Evolutionary conservation across 1,140 invertebrate species (phyloP).

Genomic region (Pissodes strobi): DNA sequence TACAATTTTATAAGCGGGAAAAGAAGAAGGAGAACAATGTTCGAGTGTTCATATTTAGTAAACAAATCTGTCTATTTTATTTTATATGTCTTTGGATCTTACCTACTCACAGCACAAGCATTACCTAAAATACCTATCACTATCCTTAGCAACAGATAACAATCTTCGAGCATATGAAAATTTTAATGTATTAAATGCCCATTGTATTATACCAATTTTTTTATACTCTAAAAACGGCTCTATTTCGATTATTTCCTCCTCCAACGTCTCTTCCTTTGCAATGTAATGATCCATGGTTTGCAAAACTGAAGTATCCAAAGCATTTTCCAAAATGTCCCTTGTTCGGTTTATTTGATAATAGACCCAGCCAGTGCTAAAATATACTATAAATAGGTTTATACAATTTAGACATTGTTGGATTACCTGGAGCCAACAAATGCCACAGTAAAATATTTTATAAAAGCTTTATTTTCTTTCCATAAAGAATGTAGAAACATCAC

Average conservation of each 20-base stretch:
- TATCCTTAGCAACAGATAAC: conserved; percentile 54
- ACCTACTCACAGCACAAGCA: too few relatives aligned
- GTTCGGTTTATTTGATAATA: conserved; percentile 49
- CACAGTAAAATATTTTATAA: conserved; percentile 26
- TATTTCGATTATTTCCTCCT: conserved; percentile 37
- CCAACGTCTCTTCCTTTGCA: conserved; percentile 27
- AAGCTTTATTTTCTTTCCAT: conserved; percentile 20
- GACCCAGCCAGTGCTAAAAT: conserved; percentile 46
- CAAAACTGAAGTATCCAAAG: conserved; percentile 48
- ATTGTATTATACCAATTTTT: conserved; percentile 25
- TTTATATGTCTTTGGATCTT: too few relatives aligned
- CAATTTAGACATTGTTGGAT: not conserved
- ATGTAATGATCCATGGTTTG: conserved; percentile 36
- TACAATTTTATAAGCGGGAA: too few relatives aligned
- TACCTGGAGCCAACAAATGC: conserved; percentile 28
- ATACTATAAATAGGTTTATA: conserved; percentile 3
- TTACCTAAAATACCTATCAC: conserved; percentile 24
- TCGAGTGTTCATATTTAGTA: too few relatives aligned
- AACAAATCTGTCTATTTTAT: too few relatives aligned
- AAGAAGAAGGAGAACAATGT: too few relatives aligned
- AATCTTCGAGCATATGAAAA: conserved; percentile 58
- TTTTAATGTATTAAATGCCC: conserved; percentile 56
- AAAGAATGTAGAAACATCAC: conserved; percentile 9
- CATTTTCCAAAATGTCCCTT: conserved; percentile 45
- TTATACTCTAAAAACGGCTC: conserved; percentile 26